Base-by-base conservation (phyloP, 2,888 invertebrate species). In the Platerodrilus igneus region DNA sequence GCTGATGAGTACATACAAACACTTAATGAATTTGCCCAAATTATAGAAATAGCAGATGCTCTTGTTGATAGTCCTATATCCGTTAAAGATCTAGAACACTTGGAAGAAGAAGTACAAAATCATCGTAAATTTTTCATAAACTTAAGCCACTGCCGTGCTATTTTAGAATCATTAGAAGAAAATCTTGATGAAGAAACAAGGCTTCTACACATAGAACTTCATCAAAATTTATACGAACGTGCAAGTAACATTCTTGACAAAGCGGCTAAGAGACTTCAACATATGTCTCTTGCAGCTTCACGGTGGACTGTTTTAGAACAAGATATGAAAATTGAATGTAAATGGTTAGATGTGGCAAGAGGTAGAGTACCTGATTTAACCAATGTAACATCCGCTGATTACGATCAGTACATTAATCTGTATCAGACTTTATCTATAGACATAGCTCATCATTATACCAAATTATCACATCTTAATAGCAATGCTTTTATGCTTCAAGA, bases 1-100 rank as follows among this genome's bases (percentile, higher is more conserved):
- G 83, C 85, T 2, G 88, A 89, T 56, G 91, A 92, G 61, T 92
- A 92, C 60, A 87, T 87, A 58, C 86, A 90, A 65, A 90, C 89
- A 0, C 69, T 92, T 6, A 83, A 84, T 59, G 91, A 92, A 62
- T 89, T 91, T 54, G 79, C 81, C 6, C 86, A 90, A 60, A 89
- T 91, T 17, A 86, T 87, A 2, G 82, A 86, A 33, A 77, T 90
- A 4, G 90, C 91, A 1, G 87, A 90, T 63, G 82, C 83, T 23
- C 68, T 90, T 20, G 75, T 91, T 4, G 83, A 86, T 48, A 83
- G 83, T 50, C 82, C 84, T 25, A 81, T 90, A 18, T 78, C 79
- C 4, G 86, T 88, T 1, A 78, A 76, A 20, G 81, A 81, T 51
- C 69, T 89, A 44, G 81, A 84, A 53, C 86, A 89, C 55, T 69